Evolutionary conservation across 2,797 vertebrate genomes (phyloP).

Genomic region (Acanthurus tractus): DNA sequence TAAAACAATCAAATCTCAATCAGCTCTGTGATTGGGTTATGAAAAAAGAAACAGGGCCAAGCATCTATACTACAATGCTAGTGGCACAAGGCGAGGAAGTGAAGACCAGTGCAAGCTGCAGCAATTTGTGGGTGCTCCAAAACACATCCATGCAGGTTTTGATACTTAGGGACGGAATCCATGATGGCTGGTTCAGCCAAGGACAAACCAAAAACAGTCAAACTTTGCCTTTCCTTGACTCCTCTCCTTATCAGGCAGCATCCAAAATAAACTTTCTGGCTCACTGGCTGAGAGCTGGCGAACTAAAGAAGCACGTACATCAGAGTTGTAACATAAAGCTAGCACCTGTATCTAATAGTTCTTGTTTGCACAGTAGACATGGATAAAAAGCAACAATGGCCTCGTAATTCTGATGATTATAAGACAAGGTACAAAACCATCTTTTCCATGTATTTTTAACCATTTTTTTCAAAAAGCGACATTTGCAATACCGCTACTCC

Average conservation of each 20-base stretch:
- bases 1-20: background rate
- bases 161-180: constrained; percentile 11
- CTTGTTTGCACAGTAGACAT: background rate
- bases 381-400: background rate
- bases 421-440: too few relatives aligned
- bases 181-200: background rate
- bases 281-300: background rate
- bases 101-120: constrained; percentile 7
- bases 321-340: background rate
- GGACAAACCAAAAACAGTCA: constrained; percentile 12
- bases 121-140: constrained; percentile 1
- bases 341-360: background rate
- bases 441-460: too few relatives aligned
- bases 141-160: constrained; percentile 45
- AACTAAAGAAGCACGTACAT: background rate
- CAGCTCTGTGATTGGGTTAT: constrained; percentile 15
- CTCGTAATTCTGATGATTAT: too few relatives aligned
- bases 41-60: constrained; percentile 13
- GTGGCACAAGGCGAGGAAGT: background rate
- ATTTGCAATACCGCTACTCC: too few relatives aligned
- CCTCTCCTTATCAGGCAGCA: constrained; percentile 5
- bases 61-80: constrained; percentile 18
- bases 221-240: constrained; percentile 3
- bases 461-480: too few relatives aligned
- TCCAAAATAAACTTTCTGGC: background rate